These are phyloP conservation scores for Onychomys arenicola DNA, from an alignment of 2,797 vertebrate species.

Conservation along the genomic window DNA sequence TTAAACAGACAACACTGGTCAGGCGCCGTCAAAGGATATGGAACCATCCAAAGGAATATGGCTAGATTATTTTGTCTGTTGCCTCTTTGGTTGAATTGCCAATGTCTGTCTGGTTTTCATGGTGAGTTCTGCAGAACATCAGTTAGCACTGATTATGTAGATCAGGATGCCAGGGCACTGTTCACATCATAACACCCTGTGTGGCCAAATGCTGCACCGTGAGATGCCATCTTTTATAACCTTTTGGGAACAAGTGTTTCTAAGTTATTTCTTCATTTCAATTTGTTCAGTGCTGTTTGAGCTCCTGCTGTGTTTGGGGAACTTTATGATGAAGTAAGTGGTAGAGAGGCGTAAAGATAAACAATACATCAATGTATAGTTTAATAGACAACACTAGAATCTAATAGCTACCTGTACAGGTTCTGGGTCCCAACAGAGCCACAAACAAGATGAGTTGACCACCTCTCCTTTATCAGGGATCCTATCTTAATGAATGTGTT, in stretches of 20 bases:
- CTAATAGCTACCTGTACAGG: constrained; percentile 56
- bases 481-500: constrained; percentile 25
- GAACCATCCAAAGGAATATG: neutral
- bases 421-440: constrained; percentile 5
- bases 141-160: neutral
- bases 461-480: neutral
- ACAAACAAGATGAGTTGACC: constrained; percentile 35
- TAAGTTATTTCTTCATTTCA: constrained; percentile 38
- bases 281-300: neutral
- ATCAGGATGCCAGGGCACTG: neutral
- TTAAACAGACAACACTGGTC: neutral
- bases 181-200: neutral
- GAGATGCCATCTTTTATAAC: neutral
- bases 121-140: neutral
- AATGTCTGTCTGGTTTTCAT: neutral
- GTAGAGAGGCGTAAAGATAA: constrained; percentile 58
- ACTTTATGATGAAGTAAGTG: constrained; percentile 15
- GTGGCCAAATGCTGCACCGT: neutral
- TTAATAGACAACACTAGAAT: constrained; percentile 43
- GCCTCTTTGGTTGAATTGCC: neutral
- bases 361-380: neutral
- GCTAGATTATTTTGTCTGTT: neutral
- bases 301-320: constrained; percentile 7
- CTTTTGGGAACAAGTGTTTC: neutral
- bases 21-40: neutral